phyloP scores from a whole-genome alignment of 1,140 invertebrate species.

The Apis laboriosa region DNA sequence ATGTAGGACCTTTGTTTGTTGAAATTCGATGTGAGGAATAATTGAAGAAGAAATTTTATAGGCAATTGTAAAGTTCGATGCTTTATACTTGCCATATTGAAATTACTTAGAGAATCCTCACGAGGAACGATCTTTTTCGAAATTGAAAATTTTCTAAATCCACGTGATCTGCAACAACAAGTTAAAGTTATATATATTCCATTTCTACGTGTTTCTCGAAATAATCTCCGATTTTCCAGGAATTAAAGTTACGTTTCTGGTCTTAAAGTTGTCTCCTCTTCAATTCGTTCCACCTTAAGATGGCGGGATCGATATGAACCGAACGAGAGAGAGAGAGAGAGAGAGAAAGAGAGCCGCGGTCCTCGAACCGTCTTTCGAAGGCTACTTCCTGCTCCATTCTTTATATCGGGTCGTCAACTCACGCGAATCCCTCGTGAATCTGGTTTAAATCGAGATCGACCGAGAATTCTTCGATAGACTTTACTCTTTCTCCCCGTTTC shows the following conservation, averaged over 20 bases:
- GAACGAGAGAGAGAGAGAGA: not conserved
- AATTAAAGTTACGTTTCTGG: conserved; percentile 19
- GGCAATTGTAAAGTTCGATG: too few species aligned
- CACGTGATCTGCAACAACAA: not conserved
- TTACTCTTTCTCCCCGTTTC: not conserved
- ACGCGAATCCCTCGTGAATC: not conserved
- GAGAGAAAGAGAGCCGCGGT: not conserved
- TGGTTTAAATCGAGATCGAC: not conserved
- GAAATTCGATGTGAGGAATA: too few species aligned
- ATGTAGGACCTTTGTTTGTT: too few species aligned
- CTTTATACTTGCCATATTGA: not conserved
- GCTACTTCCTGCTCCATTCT: conserved; percentile 4
- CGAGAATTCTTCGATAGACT: conserved; percentile 14
- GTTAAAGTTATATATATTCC: not conserved
- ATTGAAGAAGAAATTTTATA: too few species aligned
- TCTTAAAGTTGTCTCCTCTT: not conserved
- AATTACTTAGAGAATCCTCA: not conserved
- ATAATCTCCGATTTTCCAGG: not conserved
- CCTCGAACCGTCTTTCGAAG: conserved; percentile 2
- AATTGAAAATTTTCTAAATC: not conserved
- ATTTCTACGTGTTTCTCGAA: not conserved
- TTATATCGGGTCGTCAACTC: not conserved
- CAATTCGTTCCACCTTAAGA: conserved; percentile 23
- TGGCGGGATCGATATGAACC: conserved; percentile 24
- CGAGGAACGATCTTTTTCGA: not conserved